A percentile compares a stretch with the other conserved stretches of the same genome.
Evolutionary conservation across 2,113 vertebrate species (phyloP).

Genomic region (Chlorodrepanis virens): DNA sequence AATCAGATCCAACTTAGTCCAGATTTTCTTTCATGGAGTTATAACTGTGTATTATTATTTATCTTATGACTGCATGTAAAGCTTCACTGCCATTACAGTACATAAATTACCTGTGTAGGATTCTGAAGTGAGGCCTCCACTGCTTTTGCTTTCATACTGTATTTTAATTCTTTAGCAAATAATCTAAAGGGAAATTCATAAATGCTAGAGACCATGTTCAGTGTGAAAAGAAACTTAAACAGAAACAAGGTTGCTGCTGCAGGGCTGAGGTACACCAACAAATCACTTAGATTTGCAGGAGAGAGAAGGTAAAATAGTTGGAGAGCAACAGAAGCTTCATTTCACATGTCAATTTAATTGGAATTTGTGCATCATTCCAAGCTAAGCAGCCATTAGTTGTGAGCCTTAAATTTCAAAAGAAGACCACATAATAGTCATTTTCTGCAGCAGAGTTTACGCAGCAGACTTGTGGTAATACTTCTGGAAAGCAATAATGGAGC

Average conservation of each 20-base stretch:
- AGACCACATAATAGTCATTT: not conserved
- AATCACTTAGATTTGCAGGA: not conserved
- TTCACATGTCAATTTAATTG: not conserved
- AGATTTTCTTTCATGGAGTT: not conserved
- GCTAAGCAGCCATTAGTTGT: not conserved
- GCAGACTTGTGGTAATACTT: not conserved
- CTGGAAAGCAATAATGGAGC: not conserved
- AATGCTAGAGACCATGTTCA: not conserved
- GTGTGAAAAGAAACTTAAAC: not conserved
- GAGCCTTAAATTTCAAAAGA: not conserved
- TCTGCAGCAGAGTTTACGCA: not conserved
- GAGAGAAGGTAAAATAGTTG: not conserved
- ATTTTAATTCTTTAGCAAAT: not conserved
- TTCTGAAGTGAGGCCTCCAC: not conserved
- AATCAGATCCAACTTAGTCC: not conserved
- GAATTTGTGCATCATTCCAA: not conserved
- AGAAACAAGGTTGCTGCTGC: not conserved
- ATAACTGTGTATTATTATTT: not conserved
- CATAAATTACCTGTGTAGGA: not conserved
- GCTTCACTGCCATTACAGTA: not conserved
- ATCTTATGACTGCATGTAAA: not conserved
- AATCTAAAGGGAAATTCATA: not conserved
- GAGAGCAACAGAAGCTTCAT: not conserved
- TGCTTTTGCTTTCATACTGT: not conserved
- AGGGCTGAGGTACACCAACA: not conserved